Conservation (phyloP, 1,140 invertebrate species). For the Tribolium castaneum region DNA sequence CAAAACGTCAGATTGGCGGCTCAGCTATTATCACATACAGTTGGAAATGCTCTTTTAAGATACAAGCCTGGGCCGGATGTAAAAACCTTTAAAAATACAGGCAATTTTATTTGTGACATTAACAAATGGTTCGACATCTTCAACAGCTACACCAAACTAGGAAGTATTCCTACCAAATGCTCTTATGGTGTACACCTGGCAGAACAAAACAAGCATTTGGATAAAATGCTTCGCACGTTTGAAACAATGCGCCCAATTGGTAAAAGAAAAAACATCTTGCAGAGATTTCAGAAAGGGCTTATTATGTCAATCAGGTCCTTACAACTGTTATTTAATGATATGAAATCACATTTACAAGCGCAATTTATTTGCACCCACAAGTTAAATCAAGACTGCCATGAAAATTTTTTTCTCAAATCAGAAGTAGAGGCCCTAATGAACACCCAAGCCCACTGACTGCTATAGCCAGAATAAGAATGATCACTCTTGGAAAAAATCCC, state of each 20-base stretch:
- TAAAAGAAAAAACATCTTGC: not conserved
- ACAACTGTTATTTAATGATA: not conserved
- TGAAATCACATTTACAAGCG: not conserved
- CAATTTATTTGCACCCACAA: not conserved
- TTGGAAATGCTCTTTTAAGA: conserved; percentile 23
- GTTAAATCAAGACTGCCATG: not conserved
- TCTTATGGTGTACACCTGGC: not conserved
- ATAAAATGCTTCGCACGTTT: not conserved
- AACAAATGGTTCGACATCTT: not conserved
- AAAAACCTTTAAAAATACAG: not conserved
- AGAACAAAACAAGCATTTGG: not conserved
- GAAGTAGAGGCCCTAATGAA: conserved; percentile 3
- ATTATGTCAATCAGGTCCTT: not conserved
- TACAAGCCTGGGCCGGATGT: not conserved
- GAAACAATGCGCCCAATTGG: not conserved
- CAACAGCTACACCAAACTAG: not conserved
- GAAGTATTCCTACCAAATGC: not conserved
- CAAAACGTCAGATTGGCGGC: conserved; percentile 47
- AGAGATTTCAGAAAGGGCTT: conserved; percentile 12
- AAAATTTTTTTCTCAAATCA: conserved; percentile 12
- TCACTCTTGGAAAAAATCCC: not conserved
- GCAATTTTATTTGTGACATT: not conserved
- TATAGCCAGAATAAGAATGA: not conserved
- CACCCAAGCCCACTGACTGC: conserved; percentile 2
- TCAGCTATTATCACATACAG: conserved; percentile 45